A percentile compares a stretch with the other conserved stretches of the same genome.
Conservation (phyloP, 2,888 invertebrate species). For the Pantelozetes paolii region DNA sequence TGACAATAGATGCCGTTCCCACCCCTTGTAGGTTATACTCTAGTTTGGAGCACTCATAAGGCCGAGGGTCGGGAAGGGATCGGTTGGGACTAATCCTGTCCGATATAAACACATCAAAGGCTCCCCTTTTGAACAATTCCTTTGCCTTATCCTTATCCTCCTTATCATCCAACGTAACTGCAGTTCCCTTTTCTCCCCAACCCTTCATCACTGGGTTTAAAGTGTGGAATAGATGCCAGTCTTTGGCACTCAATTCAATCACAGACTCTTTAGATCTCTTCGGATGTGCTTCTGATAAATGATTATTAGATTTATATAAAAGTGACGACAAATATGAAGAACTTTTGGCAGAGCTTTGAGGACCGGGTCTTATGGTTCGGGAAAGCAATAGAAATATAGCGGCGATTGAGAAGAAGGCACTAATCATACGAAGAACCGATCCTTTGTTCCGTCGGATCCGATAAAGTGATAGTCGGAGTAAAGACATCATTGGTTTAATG, state of each 20-base stretch:
- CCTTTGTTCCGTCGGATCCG: conserved; percentile 25
- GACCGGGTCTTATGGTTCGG: conserved; percentile 20
- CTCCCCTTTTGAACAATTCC: conserved; percentile 70
- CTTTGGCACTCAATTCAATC: conserved; percentile 42
- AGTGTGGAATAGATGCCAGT: conserved; percentile 33
- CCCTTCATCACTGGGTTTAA: conserved; percentile 58
- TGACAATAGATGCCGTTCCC: conserved; percentile 66
- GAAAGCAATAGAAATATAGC: conserved; percentile 12
- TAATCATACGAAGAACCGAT: conserved; percentile 13
- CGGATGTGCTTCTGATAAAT: conserved; percentile 9
- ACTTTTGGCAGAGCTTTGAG: background rate
- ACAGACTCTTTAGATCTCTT: conserved; percentile 29
- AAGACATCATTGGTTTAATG: conserved; percentile 21
- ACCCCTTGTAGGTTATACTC: conserved; percentile 63
- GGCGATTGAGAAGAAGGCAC: conserved; percentile 28
- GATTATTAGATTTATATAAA: background rate
- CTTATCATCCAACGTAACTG: conserved; percentile 63
- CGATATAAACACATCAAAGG: conserved; percentile 81
- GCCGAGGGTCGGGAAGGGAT: conserved; percentile 64
- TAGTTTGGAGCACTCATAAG: conserved; percentile 60
- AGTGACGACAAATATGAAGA: conserved; percentile 18
- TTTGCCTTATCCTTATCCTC: conserved; percentile 62
- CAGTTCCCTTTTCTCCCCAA: conserved; percentile 67
- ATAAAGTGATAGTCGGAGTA: conserved; percentile 1
- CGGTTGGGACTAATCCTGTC: conserved; percentile 81